Base-by-base conservation (phyloP, 92 coral and sea anemone species). In the Palythoa grandis region DNA sequence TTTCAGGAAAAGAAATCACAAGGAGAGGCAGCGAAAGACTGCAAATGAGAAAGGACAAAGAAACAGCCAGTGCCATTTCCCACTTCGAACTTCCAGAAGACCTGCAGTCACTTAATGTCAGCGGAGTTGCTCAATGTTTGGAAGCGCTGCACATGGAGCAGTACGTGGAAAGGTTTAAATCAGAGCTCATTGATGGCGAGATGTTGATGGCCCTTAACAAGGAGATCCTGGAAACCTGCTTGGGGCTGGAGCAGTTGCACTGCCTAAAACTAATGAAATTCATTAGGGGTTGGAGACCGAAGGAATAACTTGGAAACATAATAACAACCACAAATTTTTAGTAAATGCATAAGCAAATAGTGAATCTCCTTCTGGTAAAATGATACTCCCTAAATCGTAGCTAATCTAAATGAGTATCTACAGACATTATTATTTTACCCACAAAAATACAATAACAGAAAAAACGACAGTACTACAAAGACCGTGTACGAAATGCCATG, bases 111-210 rank as follows among this genome's bases (percentile, higher is more conserved):
- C 85, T 80, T 52, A 66, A 80, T 66, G 56, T 80, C 63, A n/a
- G 72, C 74, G 85, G 35, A 66, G 85, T 80, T 20, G 73, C 74
- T 10, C 38, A 80, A 25, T 80, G 85, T 48, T 11, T 88, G 50
- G 82, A 83, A 52, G 91, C 86, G 56, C 82, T 88, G 76, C 70
- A 86, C 23, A 88, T 88, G 91, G 71, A 66, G 7, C 79, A 76
- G 74, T 88, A 88, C 57, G 68, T 83, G 23, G 85, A 83, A 11
- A 70, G 82, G 9, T 88, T 88, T 35, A 82, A 89, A 61, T 14
- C 69, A 11, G 91, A 89, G 47, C 74, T 54, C 72, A 84, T 89
- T 12, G 91, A 89, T 52, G 91, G 91, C n/a, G 91, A 84, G 82
- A 77, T 89, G 79, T 52, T 89, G 82, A 54, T 58, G 74, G 75